Evolutionary conservation across 2,888 invertebrate genomes (phyloP).

Genomic region (Nomada lathburiana): DNA sequence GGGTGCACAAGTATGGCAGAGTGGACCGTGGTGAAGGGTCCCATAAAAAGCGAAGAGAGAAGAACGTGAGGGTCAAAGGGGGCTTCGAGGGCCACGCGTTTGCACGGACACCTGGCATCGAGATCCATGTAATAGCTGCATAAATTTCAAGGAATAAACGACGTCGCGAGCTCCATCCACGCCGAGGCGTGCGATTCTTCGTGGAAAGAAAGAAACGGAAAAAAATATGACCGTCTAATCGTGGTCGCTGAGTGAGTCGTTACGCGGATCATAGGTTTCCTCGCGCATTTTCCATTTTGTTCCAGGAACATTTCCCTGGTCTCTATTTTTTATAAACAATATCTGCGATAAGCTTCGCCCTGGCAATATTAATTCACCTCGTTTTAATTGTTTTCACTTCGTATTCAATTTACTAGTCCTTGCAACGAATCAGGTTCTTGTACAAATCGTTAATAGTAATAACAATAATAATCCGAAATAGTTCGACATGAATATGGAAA

Average conservation of each 20-base stretch:
- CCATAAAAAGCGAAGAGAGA: constrained; percentile 51
- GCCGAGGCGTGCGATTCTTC: neutral
- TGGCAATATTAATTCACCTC: too few relatives aligned
- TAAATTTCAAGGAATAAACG: constrained; percentile 68
- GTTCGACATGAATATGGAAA: too few relatives aligned
- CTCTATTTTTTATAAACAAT: neutral
- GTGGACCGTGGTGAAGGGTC: constrained; percentile 33
- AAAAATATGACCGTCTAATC: constrained; percentile 21
- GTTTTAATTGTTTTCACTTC: too few relatives aligned
- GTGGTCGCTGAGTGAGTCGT: constrained; percentile 21
- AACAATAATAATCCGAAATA: too few relatives aligned
- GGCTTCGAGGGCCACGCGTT: constrained; percentile 47
- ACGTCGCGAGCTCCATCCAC: constrained; percentile 34
- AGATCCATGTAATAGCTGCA: constrained; percentile 64
- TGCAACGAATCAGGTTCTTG: neutral
- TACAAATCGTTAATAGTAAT: too few relatives aligned
- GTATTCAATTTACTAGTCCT: too few relatives aligned
- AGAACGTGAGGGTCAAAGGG: constrained; percentile 65
- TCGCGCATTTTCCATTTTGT: constrained; percentile 7
- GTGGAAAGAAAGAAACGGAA: neutral
- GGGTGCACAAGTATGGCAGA: constrained; percentile 4
- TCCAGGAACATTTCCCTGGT: neutral
- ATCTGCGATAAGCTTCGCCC: neutral
- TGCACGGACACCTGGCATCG: constrained; percentile 64
- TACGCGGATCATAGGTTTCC: constrained; percentile 16